phyloP scores from a whole-genome alignment of 1,140 invertebrate genomes.

The Leptonema lineaticorne region DNA sequence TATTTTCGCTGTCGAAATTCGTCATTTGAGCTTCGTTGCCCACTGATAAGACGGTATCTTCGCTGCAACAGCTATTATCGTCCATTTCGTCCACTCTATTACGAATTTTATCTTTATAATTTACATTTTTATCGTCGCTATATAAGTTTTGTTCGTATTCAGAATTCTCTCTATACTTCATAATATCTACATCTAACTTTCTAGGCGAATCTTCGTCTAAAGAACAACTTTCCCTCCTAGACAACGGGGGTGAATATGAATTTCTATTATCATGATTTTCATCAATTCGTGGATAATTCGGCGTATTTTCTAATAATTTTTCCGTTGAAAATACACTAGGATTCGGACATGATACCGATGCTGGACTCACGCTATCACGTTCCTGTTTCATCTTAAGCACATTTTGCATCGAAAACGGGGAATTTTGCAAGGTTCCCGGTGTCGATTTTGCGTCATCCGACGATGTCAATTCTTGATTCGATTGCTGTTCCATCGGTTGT shows the following conservation, averaged over 20 bases:
- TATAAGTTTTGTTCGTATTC: slow-evolving; percentile 38
- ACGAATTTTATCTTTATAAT: slow-evolving; percentile 35
- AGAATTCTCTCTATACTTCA: background rate
- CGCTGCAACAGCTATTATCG: slow-evolving; percentile 62
- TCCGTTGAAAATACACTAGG: slow-evolving; percentile 54
- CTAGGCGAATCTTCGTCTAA: slow-evolving; percentile 15
- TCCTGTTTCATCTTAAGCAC: slow-evolving; percentile 52
- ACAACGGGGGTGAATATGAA: slow-evolving; percentile 13
- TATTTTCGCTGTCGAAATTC: slow-evolving; percentile 39
- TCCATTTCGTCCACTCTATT: slow-evolving; percentile 50
- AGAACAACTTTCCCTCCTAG: slow-evolving; percentile 19
- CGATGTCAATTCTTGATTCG: no score
- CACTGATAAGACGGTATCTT: slow-evolving; percentile 67
- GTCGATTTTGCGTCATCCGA: background rate
- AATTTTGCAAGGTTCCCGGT: slow-evolving; percentile 43
- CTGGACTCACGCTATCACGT: slow-evolving; percentile 51
- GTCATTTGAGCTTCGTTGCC: slow-evolving; percentile 60
- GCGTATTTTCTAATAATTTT: slow-evolving; percentile 52
- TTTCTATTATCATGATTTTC: slow-evolving; percentile 22
- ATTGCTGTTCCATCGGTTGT: slow-evolving; percentile 10
- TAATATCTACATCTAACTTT: background rate
- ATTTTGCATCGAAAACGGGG: slow-evolving; percentile 55
- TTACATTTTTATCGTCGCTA: slow-evolving; percentile 45
- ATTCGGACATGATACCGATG: slow-evolving; percentile 35
- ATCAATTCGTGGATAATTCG: slow-evolving; percentile 44